Evolutionary conservation across 2,888 invertebrate species (phyloP).

Genomic region (Drosophila antonietae): DNA sequence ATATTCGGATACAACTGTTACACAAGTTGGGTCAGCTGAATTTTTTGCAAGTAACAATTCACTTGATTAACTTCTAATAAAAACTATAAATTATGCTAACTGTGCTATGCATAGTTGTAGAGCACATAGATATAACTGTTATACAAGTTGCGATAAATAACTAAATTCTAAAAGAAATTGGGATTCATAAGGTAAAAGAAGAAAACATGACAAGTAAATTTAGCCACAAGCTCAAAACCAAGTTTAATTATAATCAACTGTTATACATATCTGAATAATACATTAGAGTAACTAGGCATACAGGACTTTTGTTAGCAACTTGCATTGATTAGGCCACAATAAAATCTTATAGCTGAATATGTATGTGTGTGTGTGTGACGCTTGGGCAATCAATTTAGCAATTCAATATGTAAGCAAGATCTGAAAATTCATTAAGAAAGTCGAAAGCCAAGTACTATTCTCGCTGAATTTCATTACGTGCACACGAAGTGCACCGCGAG

Average conservation of each 20-base stretch:
- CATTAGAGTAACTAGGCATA: background rate
- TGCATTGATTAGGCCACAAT: conserved; percentile 25
- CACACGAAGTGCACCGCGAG: conserved; percentile 50
- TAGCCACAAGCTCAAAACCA: background rate
- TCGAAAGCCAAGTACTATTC: conserved; percentile 34
- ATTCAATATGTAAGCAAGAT: conserved; percentile 36
- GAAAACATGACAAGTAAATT: background rate
- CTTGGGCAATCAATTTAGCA: conserved; percentile 45
- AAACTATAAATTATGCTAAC: too few species aligned
- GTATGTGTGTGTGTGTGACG: background rate
- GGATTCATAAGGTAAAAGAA: too few species aligned
- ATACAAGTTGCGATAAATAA: too few species aligned
- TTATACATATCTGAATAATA: background rate
- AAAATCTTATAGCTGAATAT: background rate
- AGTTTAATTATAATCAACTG: background rate
- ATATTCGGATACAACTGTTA: too few species aligned
- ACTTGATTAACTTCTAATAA: too few species aligned
- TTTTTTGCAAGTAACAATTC: too few species aligned
- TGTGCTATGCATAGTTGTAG: too few species aligned
- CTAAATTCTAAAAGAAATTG: too few species aligned
- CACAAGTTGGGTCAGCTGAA: too few species aligned
- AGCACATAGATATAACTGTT: too few species aligned
- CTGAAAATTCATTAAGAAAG: conserved; percentile 71
- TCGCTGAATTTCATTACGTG: conserved; percentile 63
- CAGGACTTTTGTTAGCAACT: conserved; percentile 8